Conservation (phyloP, 2,797 vertebrate genomes). For the Silurus aristotelis region DNA sequence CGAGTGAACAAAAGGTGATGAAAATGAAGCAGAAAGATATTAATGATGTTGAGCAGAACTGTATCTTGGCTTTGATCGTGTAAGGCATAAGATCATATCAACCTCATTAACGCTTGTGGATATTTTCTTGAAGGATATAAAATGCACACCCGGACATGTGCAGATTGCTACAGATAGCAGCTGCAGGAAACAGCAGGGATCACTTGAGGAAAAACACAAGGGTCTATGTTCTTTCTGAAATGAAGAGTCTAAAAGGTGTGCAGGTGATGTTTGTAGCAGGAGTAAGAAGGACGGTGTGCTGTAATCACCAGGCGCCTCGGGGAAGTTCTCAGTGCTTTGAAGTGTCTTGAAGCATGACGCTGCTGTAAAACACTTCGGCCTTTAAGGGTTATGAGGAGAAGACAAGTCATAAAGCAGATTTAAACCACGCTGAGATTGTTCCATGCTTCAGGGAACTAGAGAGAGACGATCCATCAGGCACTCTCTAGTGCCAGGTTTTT, state of each 20-base stretch:
- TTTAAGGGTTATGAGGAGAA: constrained; percentile 42
- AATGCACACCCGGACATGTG: not conserved
- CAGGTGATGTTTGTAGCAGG: constrained; percentile 10
- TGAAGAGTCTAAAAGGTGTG: not conserved
- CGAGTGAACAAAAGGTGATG: not conserved
- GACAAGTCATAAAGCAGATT: constrained; percentile 29
- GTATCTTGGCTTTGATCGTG: not conserved
- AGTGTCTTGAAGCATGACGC: constrained; percentile 53
- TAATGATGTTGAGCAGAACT: constrained; percentile 5
- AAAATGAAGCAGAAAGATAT: constrained; percentile 33
- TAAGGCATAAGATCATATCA: not conserved
- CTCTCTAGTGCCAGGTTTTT: no score
- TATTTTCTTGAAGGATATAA: not conserved
- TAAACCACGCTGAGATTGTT: not conserved
- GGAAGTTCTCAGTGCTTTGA: constrained; percentile 63
- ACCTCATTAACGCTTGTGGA: not conserved
- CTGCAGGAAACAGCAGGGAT: constrained; percentile 22
- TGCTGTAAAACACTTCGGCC: constrained; percentile 49
- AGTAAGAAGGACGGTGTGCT: constrained; percentile 5
- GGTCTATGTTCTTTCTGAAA: not conserved
- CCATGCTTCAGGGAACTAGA: not conserved
- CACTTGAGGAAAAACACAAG: not conserved
- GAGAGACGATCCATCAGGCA: not conserved
- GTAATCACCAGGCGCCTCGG: constrained; percentile 45
- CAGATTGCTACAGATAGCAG: not conserved